A percentile compares a stretch with the other conserved stretches of the same genome.
Evolutionary conservation across 2,888 invertebrate species (phyloP).

Genomic region (Agrotis clavis): DNA sequence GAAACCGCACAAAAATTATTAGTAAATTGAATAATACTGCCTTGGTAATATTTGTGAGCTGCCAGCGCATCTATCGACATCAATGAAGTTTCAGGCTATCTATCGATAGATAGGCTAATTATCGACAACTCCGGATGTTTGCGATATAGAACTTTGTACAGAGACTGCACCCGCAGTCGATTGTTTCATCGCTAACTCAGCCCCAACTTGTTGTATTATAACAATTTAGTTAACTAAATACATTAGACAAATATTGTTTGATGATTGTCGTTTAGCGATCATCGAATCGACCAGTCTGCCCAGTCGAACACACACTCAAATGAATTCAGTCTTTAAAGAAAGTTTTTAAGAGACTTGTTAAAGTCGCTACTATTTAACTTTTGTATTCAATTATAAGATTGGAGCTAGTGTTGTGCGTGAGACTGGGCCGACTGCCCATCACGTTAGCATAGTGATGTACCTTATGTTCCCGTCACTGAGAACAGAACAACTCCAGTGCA

Average conservation of each 20-base stretch:
- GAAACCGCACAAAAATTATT: slow-evolving; percentile 8
- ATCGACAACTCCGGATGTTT: slow-evolving; percentile 47
- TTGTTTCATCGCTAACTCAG: slow-evolving; percentile 54
- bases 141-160: slow-evolving; percentile 53
- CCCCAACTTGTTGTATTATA: slow-evolving; percentile 61
- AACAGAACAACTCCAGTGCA: slow-evolving; percentile 62
- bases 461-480: slow-evolving; percentile 59
- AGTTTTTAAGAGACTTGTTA: slow-evolving; percentile 52
- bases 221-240: slow-evolving; percentile 65
- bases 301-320: slow-evolving; percentile 41
- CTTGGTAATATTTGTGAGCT: slow-evolving; percentile 10
- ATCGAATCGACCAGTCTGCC: slow-evolving; percentile 46
- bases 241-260: slow-evolving; percentile 64
- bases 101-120: slow-evolving; percentile 46
- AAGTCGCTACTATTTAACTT: slow-evolving; percentile 53
- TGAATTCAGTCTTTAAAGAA: slow-evolving; percentile 34
- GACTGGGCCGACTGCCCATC: slow-evolving; percentile 41
- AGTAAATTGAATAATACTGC: slow-evolving; percentile 3
- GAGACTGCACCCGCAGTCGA: slow-evolving; percentile 46
- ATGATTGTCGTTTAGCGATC: slow-evolving; percentile 59
- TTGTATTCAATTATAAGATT: slow-evolving; percentile 54
- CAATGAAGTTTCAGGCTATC: slow-evolving; percentile 52
- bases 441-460: slow-evolving; percentile 40
- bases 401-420: slow-evolving; percentile 44
- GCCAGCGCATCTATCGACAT: slow-evolving; percentile 54